These are phyloP conservation scores for Lepidocyrtoides sp. DNA, from an alignment of 2,888 invertebrate genomes.

Conservation along the genomic window DNA sequence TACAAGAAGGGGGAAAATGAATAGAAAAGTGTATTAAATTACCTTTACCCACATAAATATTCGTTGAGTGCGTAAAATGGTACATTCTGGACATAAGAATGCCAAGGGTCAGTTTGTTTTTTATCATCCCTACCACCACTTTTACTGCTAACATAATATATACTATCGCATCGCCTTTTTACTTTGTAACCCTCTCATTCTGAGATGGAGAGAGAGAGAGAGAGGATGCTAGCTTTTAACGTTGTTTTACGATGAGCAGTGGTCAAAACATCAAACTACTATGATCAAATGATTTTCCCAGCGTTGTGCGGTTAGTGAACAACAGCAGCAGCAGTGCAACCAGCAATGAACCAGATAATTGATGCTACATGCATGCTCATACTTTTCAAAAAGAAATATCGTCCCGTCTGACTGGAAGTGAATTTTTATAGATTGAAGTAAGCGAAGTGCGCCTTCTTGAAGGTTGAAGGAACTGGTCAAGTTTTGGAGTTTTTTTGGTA, in stretches of 20 bases:
- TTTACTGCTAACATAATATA: conserved; percentile 23
- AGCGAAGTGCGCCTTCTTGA: background rate
- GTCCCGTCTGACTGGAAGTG: background rate
- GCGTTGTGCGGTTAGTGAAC: background rate
- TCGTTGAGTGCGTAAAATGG: conserved; percentile 52
- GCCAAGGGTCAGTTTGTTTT: conserved; percentile 71
- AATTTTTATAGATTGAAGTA: background rate
- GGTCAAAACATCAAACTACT: conserved; percentile 58
- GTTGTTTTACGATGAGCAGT: conserved; percentile 65
- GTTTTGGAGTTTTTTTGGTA: background rate
- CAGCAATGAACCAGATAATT: conserved; percentile 63
- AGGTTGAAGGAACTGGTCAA: conserved; percentile 16
- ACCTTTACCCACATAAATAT: conserved; percentile 53
- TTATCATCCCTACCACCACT: conserved; percentile 48
- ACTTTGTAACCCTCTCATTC: background rate
- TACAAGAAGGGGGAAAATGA: background rate
- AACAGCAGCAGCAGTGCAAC: background rate
- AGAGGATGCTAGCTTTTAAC: conserved; percentile 71
- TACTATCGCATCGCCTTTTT: conserved; percentile 38
- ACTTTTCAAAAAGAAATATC: background rate
- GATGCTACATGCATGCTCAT: conserved; percentile 31
- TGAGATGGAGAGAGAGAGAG: too few species aligned
- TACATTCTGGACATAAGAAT: conserved; percentile 27
- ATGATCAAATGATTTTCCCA: conserved; percentile 8
- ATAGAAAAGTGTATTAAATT: conserved; percentile 32